These are phyloP conservation scores for Macroramphosus scolopax DNA, from an alignment of 2,797 vertebrate genomes.

Conservation along the genomic window DNA sequence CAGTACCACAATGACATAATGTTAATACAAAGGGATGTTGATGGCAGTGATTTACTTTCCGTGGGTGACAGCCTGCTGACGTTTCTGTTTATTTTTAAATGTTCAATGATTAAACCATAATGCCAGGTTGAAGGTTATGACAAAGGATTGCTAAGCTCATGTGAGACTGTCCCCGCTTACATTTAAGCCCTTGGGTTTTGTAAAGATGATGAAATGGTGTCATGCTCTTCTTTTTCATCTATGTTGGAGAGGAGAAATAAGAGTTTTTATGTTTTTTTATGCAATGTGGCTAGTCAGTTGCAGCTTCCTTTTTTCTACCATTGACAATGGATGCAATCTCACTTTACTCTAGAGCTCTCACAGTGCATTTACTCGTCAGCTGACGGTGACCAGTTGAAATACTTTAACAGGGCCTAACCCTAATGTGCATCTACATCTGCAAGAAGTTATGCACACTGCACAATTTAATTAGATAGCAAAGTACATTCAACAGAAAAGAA, in stretches of 20 bases:
- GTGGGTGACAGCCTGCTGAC: background rate
- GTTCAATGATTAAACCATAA: slow-evolving; percentile 23
- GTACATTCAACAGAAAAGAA: background rate
- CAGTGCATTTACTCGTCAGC: no score
- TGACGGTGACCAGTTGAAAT: no score
- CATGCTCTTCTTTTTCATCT: background rate
- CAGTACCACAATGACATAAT: background rate
- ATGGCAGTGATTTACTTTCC: background rate
- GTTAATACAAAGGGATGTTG: background rate
- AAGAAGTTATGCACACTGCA: background rate
- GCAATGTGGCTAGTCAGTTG: no score
- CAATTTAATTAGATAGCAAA: background rate
- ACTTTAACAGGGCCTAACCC: no score
- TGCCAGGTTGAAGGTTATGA: slow-evolving; percentile 26
- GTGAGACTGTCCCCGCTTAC: slow-evolving; percentile 18
- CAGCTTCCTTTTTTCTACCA: no score
- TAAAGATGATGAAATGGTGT: slow-evolving; percentile 11
- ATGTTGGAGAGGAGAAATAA: no score
- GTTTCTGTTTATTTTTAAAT: slow-evolving; percentile 26
- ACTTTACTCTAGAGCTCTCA: no score
- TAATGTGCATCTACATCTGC: no score
- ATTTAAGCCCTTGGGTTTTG: slow-evolving; percentile 38
- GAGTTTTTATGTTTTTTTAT: no score
- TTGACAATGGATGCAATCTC: no score
- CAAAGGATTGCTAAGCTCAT: slow-evolving; percentile 13